Evolutionary conservation across 92 coral and sea anemone genomes (phyloP), one percentile per base, ranked within the genome.

Genomic region (Ricordea florida): DNA sequence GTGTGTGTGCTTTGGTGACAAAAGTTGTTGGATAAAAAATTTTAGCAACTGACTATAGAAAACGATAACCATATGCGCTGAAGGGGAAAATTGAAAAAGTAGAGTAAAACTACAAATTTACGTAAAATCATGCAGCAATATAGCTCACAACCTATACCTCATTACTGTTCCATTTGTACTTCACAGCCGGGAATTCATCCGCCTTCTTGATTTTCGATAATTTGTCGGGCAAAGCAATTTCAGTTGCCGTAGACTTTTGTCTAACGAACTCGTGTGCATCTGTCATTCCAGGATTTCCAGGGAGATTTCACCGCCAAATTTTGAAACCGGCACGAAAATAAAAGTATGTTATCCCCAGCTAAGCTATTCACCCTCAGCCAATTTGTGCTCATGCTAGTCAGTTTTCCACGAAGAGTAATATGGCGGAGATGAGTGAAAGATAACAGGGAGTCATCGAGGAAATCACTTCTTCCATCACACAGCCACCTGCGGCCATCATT

Each of bases 211-310:
- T 91, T 66, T 76, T 74, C 46, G 90, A 74, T 84, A 91, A 72
- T 72, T 91, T 88, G 57, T 76, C 97, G 8, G 97, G 97, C 43
- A 91, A 72, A 59, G 85, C 87, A 62, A 91, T 76, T 49, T 85
- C 87, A 30, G 85, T 40, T 57, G 74, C 57, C 21, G 72, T 67
- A 15, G 83, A 43, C 80, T 72, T 69, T 18, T 27, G 46, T 44
- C 80, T 59, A 60, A 24, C 8, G 44, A 8, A 31, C 24, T 58
- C 80, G 14, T 73, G 71, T 56, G 72, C 78, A 40, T 87, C 90
- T 81, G 93, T 87, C 97, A 91, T 91, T 65, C 93, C 97, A 87
- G 48, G 64, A 84, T 87, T 77, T 85, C 90, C 93, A 90, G 61
- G 89, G 77, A 53, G 71, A 42, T 47, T 60, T 37, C 72, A 66